Conservation (phyloP, 2,888 invertebrate genomes). For the Mongoloraphidia duomilia region DNA sequence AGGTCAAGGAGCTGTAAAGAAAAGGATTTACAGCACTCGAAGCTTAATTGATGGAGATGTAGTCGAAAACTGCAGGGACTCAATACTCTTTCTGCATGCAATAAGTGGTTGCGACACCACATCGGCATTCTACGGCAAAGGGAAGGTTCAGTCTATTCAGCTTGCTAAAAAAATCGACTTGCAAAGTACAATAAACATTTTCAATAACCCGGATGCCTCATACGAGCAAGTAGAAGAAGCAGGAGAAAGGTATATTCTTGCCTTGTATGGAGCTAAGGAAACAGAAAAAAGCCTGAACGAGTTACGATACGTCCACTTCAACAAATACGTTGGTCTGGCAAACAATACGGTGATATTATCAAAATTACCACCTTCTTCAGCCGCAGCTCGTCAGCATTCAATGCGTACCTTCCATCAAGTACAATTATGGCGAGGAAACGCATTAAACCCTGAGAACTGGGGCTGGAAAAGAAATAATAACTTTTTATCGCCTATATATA, state of each 20-base stretch:
- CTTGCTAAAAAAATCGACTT: background rate
- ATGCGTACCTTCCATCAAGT: slow-evolving; percentile 6
- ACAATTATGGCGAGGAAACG: slow-evolving; percentile 6
- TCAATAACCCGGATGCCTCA: background rate
- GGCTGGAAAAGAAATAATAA: slow-evolving; percentile 6
- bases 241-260: slow-evolving; percentile 7
- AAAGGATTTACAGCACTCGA: too few relatives aligned
- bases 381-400: slow-evolving; percentile 6
- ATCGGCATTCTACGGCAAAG: background rate
- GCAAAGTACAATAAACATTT: background rate
- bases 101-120: background rate
- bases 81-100: background rate
- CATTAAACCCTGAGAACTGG: slow-evolving; percentile 5
- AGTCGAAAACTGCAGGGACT: too few relatives aligned
- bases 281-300: slow-evolving; percentile 1
- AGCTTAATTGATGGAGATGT: too few relatives aligned
- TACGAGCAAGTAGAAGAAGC: slow-evolving; percentile 4
- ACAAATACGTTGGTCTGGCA: slow-evolving; percentile 1
- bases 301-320: slow-evolving; percentile 4
- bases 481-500: background rate
- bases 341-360: slow-evolving; percentile 7
- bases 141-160: background rate
- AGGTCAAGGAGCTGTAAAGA: too few relatives aligned
- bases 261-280: slow-evolving; percentile 5
- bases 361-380: slow-evolving; percentile 8